Evolutionary conservation across 2,797 vertebrate genomes (phyloP), one percentile per base, ranked within the genome.

Genomic region (Decapterus maruadsi): DNA sequence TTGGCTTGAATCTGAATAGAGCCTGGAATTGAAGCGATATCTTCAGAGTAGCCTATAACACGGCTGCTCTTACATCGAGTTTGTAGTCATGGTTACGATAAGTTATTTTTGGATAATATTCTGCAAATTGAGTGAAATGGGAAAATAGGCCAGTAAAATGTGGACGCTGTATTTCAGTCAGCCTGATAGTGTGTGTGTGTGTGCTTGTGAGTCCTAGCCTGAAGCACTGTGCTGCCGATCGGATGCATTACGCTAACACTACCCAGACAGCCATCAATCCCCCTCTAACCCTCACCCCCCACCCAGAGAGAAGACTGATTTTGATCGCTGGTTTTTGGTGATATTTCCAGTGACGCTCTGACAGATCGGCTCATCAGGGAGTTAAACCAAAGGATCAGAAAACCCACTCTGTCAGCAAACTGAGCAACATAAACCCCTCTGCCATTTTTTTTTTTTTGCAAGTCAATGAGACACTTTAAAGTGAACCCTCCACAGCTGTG

Each of bases 161-260:
- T 10, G 26, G n/a, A 17, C 16, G 34, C n/a, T 17, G 22, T 11
- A 11, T 67, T 53, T n/a, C 4, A 26, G 29, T 11, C 43, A 5
- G 55, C 11, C 53, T 63, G 45, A 14, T 14, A 4, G 19, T 48
- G 66, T 72, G 57, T 56, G 68, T 67, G 6, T 26, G 26, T 26
- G 26, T 26, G 26, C 55, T 16, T 72, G 26, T 65, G 53, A 26
- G 22, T 51, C 0, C 17, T 38, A 34, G 83, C 88, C 89, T 85
- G 7, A 14, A 55, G 91, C 81, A 16, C 45, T 31, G 45, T 51
- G 20, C 19, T 61, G 11, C 73, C 85, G 90, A 78, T 77, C 68
- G 62, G 48, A 55, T 83, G 60, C 68, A 87, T 88, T 82, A 88
- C 50, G 66, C 17, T 31, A 71, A 89, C 71, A 8, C 20, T 77